A percentile compares a stretch with the other conserved stretches of the same genome.
phyloP scores from a whole-genome alignment of 1,140 invertebrate genomes.

The Catajapyx aquilonaris region DNA sequence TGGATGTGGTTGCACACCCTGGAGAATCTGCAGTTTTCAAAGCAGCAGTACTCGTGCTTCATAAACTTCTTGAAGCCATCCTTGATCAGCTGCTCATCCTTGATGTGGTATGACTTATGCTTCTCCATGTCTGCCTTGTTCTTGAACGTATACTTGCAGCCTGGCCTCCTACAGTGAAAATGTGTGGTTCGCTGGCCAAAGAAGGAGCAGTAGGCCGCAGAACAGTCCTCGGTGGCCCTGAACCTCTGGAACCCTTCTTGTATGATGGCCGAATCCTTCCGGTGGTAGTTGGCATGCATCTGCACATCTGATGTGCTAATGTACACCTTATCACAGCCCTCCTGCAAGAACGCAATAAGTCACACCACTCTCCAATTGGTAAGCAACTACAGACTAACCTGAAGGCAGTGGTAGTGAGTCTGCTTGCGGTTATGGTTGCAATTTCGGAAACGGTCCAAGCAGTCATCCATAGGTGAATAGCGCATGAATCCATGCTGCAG shows the following conservation, averaged over 20 bases:
- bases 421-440: constrained; percentile 92
- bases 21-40: constrained; percentile 77
- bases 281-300: constrained; percentile 97
- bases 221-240: constrained; percentile 78
- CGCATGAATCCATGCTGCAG: constrained; percentile 91
- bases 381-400: no score
- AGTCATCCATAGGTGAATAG: constrained; percentile 79
- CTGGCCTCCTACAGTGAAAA: constrained; percentile 79
- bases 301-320: constrained; percentile 97
- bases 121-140: constrained; percentile 99
- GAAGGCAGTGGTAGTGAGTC: constrained; percentile 95
- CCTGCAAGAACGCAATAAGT: constrained; percentile 22
- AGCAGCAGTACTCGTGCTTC: constrained; percentile 86
- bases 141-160: constrained; percentile 90
- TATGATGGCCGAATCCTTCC: constrained; percentile 92
- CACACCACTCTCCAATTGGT: no score
- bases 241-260: constrained; percentile 88
- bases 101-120: constrained; percentile 96
- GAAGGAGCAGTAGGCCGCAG: constrained; percentile 67
- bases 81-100: constrained; percentile 82
- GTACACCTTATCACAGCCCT: constrained; percentile 91
- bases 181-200: constrained; percentile 91
- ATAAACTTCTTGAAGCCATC: constrained; percentile 98
- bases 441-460: constrained; percentile 48
- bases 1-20: constrained; percentile 94